Conservation (phyloP, 2,113 vertebrate species). For the Gallinago undulata region DNA sequence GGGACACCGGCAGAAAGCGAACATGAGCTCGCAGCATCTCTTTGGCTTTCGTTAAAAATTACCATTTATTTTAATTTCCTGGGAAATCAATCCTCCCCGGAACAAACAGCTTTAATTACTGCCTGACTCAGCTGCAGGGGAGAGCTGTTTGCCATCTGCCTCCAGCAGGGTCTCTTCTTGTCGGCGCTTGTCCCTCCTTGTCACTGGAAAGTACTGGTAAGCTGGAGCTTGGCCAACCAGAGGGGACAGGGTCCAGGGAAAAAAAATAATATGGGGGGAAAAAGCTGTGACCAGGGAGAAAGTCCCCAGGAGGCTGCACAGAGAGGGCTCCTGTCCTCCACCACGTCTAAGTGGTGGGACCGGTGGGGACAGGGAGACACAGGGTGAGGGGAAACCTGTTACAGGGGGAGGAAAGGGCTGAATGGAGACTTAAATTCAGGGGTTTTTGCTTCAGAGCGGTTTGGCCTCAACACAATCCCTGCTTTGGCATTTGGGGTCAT, state of each 20-base stretch:
- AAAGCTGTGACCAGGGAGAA: not conserved
- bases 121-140: not conserved
- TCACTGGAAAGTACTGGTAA: accelerated
- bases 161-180: not conserved
- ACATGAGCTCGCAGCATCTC: not conserved
- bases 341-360: not conserved
- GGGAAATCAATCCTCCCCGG: not conserved
- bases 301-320: accelerated
- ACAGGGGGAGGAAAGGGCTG: not conserved
- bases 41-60: not conserved
- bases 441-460: not conserved
- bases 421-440: not conserved
- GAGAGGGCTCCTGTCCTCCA: not conserved
- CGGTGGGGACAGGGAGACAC: not conserved
- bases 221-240: not conserved
- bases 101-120: not conserved
- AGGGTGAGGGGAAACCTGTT: not conserved
- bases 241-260: not conserved
- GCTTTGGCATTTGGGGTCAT: accelerated
- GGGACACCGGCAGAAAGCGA: not conserved
- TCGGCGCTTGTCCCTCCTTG: not conserved
- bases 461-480: accelerated
- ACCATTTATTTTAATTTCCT: not conserved
- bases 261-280: not conserved
- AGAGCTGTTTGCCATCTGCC: not conserved